Base-by-base conservation (phyloP, 30 jellyfish, hydroid and myxozoan species). In the Cassiopea andromeda region DNA sequence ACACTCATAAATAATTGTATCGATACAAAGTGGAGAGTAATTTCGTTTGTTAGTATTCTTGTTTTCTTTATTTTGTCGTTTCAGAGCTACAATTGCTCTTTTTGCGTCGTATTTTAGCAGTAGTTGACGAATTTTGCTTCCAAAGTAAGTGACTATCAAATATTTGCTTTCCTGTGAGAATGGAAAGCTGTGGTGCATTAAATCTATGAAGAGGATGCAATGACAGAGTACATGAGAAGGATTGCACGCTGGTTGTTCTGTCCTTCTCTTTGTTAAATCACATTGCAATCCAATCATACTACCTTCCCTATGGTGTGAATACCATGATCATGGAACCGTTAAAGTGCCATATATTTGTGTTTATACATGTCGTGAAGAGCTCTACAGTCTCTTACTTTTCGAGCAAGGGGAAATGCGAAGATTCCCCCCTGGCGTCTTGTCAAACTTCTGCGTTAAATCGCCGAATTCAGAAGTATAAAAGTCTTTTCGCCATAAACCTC, bases 1-100 rank as follows among this genome's bases (percentile, higher is more conserved):
- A 64, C 15, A 70, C 18, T 14, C 79, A 10, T 70, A 70, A 70
- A 70, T 70, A 70, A 18, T 18, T 70, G 79, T 70, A 43, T 70
- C 79, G 57, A 70, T 14, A 70, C 54, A 70, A 70, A 70, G 18
- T 70, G 54, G 54, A 43, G n/a, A 43, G 79, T 70, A 70, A 14
- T 70, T 70, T 27, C 27, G 7, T 66, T 66, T 66, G 45, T 15
- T 66, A 66, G 75, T 66, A 19, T 66, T 19, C 14, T 15, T 10
- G 12, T 10, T 54, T 10, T 54, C 38, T 54, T 72, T 72, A 3
- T 7, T 75, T 75, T 75, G 19, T 44, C 64, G 27, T 75, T 16
- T 75, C 50, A 58, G 44, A 82, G 71, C 43, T 49, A 17, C 48
- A 47, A 45, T 66, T 57, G 59, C 19, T 60, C 2, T 59, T 47